Conservation (phyloP, 1,140 invertebrate genomes). For the Ectropis grisescens region DNA sequence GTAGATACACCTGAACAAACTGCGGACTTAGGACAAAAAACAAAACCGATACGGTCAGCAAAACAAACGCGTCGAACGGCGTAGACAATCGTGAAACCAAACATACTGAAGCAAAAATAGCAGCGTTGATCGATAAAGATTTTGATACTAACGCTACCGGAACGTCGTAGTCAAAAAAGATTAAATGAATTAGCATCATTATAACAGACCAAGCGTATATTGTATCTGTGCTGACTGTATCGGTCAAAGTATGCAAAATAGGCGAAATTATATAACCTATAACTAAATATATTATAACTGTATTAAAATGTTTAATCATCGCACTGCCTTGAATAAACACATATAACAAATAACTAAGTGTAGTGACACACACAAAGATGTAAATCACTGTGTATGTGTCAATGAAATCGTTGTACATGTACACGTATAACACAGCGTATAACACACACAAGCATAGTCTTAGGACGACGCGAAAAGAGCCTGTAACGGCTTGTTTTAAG, state of each 20-base stretch:
- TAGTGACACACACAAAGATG: constrained; percentile 66
- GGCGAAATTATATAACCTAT: constrained; percentile 91
- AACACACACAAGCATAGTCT: constrained; percentile 82
- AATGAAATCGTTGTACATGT: constrained; percentile 78
- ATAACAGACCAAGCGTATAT: constrained; percentile 93
- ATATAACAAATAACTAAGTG: constrained; percentile 73
- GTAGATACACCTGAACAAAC: constrained; percentile 75
- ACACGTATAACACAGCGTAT: constrained; percentile 82
- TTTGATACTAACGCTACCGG: constrained; percentile 85
- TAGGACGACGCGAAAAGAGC: constrained; percentile 80
- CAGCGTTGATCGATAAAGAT: constrained; percentile 89
- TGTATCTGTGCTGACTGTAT: constrained; percentile 96
- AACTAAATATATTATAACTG: constrained; percentile 82
- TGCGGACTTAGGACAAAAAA: constrained; percentile 92
- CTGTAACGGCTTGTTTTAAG: constrained; percentile 77
- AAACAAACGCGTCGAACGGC: constrained; percentile 88
- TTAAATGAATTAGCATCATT: constrained; percentile 89
- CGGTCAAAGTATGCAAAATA: constrained; percentile 93
- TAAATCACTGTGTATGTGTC: constrained; percentile 74
- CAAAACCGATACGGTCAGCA: constrained; percentile 87
- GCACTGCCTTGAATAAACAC: constrained; percentile 36
- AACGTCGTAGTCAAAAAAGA: constrained; percentile 93
- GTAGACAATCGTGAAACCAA: constrained; percentile 90
- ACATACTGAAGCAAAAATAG: constrained; percentile 94
- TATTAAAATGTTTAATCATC: constrained; percentile 71